Base-by-base conservation (phyloP, 2,888 invertebrate genomes). In the Antheraea yamamai region DNA sequence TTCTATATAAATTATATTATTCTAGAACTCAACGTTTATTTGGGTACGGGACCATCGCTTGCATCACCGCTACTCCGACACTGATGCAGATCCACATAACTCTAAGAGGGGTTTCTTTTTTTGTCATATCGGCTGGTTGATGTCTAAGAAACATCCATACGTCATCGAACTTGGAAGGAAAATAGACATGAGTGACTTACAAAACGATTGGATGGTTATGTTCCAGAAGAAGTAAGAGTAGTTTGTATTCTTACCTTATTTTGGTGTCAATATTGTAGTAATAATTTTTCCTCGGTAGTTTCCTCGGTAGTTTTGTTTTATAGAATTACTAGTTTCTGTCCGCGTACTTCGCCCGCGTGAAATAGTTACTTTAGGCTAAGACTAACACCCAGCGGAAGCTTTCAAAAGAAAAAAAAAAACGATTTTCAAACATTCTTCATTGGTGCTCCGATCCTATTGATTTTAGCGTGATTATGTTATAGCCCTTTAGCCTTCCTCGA, bases 51-150 rank as follows among this genome's bases (percentile, higher is more conserved):
- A 98, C 85, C 98, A 98, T 87, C 95, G 97, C 8, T 96, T 97
- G 77, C 98, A 98, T 83, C 98, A 98, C 90, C 97, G 97, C 84
- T 98, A 96, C 81, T 92, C 95, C 0, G 95, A 95, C 81, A 95
- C 95, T 0, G 96, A 97, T 81, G 97, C 96, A 0, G 98, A 98
- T 87, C 98, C 98, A 0, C 97, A 98, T 89, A 97, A 98, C 86
- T 95, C 97, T 0, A 96, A 95, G 72, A 93, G 97, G 71, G 98
- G 98, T 0, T 98, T 98, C 93, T 98, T 98, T 94, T 98, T 98
- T 91, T 96, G 97, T 3, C 98, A 98, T 87, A 96, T 98, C 74
- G 98, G 98, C 12, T 98, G 98, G 98, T 91, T 98, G 30, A 95
- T 98, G 95, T 92, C 93, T 77, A 96, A 95, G 79, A 98, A 98